These are phyloP conservation scores for Alloplasta piceator DNA, from an alignment of 2,888 invertebrate genomes.

Conservation along the genomic window DNA sequence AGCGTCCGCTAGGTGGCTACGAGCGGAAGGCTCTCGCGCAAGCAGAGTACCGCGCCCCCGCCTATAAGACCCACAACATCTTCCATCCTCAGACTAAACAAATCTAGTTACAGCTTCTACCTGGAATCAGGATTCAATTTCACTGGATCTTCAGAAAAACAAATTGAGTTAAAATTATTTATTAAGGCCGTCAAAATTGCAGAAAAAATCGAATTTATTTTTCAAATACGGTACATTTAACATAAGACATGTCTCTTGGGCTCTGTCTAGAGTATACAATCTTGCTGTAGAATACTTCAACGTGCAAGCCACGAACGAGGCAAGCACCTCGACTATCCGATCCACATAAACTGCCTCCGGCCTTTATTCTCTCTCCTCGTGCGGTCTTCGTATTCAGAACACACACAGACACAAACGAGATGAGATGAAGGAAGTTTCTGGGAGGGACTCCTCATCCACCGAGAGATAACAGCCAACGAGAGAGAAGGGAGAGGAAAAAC, in stretches of 20 bases:
- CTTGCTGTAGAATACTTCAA: constrained; percentile 47
- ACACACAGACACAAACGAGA: constrained; percentile 30
- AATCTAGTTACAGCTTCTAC: too few relatives aligned
- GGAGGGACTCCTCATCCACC: constrained; percentile 16
- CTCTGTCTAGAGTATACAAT: neutral
- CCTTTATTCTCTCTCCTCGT: constrained; percentile 40
- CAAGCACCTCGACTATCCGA: constrained; percentile 51
- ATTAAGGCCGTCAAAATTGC: too few relatives aligned
- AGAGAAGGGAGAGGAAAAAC: constrained; percentile 51
- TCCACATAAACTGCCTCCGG: constrained; percentile 55
- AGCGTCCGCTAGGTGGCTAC: too few relatives aligned
- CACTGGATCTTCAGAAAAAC: too few relatives aligned
- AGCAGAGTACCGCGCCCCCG: too few relatives aligned
- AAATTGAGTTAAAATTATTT: too few relatives aligned
- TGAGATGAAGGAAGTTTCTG: constrained; percentile 20
- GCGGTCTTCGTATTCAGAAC: constrained; percentile 22
- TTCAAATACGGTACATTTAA: too few relatives aligned
- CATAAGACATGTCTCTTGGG: neutral
- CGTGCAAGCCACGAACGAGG: constrained; percentile 47
- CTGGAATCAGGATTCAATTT: too few relatives aligned
- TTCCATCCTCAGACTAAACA: too few relatives aligned
- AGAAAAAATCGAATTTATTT: too few relatives aligned
- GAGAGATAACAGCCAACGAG: constrained; percentile 8
- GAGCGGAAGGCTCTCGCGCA: too few relatives aligned
- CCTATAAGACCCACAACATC: too few relatives aligned